Evolutionary conservation across 2,113 vertebrate species (phyloP).

Genomic region (Spermophilus dauricus): DNA sequence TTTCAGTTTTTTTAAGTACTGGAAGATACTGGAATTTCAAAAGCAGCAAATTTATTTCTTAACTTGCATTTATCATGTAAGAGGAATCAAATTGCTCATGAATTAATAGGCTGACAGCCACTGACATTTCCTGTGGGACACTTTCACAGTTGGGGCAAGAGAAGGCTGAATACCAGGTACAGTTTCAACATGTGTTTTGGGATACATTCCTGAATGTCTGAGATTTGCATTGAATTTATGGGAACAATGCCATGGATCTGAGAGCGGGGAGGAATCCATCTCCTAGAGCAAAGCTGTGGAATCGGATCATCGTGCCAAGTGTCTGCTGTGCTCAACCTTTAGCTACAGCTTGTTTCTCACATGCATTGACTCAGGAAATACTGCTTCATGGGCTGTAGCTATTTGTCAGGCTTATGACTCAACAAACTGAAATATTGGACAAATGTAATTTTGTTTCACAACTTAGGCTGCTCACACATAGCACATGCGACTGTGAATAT

Average conservation of each 20-base stretch:
- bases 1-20: background rate
- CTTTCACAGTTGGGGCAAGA: background rate
- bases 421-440: conserved; percentile 3
- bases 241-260: too few species aligned
- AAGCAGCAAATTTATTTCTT: conserved; percentile 56
- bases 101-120: background rate
- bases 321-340: background rate
- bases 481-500: background rate
- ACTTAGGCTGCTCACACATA: background rate
- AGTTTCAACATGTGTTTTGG: background rate
- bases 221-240: background rate
- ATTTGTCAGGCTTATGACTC: background rate
- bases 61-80: conserved; percentile 30
- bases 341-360: background rate
- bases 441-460: conserved; percentile 10
- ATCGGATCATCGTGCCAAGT: background rate
- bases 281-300: background rate
- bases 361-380: conserved; percentile 25
- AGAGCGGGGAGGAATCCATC: background rate
- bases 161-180: background rate
- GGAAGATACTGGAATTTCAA: conserved; percentile 32
- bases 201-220: background rate
- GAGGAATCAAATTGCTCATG: background rate
- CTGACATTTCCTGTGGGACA: conserved; percentile 55
- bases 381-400: background rate